Conservation (phyloP, 2,113 vertebrate species). For the Nanorana parkeri region DNA sequence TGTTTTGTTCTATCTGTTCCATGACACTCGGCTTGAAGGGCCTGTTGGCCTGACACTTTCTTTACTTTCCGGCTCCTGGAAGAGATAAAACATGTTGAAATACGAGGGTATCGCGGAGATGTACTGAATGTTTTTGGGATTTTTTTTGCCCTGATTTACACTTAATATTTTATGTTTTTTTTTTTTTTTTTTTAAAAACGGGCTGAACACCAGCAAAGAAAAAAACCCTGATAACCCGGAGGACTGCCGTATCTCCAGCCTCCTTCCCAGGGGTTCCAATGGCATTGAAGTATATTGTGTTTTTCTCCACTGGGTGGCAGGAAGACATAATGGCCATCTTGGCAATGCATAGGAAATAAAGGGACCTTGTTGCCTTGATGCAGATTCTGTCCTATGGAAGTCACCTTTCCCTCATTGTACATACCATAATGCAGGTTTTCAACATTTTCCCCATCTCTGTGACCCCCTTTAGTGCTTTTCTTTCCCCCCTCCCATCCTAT, state of each 20-base stretch:
- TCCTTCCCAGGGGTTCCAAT: neutral
- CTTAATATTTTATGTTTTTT: too few relatives aligned
- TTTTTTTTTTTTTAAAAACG: conserved; percentile 7
- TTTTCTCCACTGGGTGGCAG: neutral
- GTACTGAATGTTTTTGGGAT: neutral
- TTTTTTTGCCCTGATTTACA: neutral
- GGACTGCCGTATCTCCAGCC: neutral
- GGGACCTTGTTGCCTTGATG: conserved; percentile 30
- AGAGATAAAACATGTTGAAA: too few relatives aligned
- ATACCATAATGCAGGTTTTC: neutral
- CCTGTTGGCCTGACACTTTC: too few relatives aligned
- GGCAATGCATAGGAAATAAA: conserved; percentile 25
- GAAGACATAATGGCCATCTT: neutral
- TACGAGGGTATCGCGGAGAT: too few relatives aligned
- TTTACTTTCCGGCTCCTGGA: too few relatives aligned
- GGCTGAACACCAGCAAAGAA: conserved; percentile 1
- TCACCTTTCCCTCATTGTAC: neutral
- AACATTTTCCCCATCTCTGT: neutral
- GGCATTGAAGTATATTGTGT: neutral
- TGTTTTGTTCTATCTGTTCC: too few relatives aligned
- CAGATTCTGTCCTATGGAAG: conserved; percentile 6
- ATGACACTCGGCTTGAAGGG: too few relatives aligned
- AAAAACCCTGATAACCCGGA: neutral
- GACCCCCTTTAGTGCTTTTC: neutral
- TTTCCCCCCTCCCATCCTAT: neutral